These are phyloP conservation scores for Sebastes fasciatus DNA, from an alignment of 2,113 vertebrate genomes.

Conservation along the genomic window DNA sequence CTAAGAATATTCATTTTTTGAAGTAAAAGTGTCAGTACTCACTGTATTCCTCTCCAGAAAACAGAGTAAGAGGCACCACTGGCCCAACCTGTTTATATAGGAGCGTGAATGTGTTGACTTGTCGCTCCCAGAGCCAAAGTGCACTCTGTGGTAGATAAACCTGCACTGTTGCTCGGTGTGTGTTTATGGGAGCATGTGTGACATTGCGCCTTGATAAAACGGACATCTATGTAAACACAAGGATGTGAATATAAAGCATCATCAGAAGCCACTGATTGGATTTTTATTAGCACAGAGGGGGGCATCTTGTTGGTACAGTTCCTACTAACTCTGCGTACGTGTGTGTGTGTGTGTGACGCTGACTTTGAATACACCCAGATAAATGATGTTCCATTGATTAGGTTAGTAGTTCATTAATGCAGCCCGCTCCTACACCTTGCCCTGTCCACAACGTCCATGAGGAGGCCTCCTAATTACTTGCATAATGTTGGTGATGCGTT, in stretches of 20 bases:
- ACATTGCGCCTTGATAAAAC: constrained; percentile 50
- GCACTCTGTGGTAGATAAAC: constrained; percentile 80
- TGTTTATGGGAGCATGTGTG: constrained; percentile 24
- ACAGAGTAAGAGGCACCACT: constrained; percentile 35
- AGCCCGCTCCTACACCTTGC: not conserved
- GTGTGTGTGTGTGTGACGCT: not conserved
- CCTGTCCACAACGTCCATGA: not conserved
- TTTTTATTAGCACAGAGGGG: not conserved
- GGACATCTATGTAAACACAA: constrained; percentile 22
- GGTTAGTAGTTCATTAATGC: constrained; percentile 20
- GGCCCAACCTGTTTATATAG: constrained; percentile 78
- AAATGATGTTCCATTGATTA: constrained; percentile 38
- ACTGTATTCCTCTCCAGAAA: constrained; percentile 72
- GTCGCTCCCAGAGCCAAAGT: constrained; percentile 81
- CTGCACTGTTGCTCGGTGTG: constrained; percentile 28
- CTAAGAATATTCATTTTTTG: not conserved
- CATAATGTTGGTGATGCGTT: constrained; percentile 63
- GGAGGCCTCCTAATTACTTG: constrained; percentile 44
- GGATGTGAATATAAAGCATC: not conserved
- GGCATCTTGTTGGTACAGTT: not conserved
- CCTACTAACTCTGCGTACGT: not conserved
- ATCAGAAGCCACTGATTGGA: not conserved
- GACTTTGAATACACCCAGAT: not conserved
- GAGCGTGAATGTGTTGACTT: constrained; percentile 77
- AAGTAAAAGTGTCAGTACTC: constrained; percentile 71